phyloP scores from a whole-genome alignment of 2,888 invertebrate species.

The Eulithis testata region DNA sequence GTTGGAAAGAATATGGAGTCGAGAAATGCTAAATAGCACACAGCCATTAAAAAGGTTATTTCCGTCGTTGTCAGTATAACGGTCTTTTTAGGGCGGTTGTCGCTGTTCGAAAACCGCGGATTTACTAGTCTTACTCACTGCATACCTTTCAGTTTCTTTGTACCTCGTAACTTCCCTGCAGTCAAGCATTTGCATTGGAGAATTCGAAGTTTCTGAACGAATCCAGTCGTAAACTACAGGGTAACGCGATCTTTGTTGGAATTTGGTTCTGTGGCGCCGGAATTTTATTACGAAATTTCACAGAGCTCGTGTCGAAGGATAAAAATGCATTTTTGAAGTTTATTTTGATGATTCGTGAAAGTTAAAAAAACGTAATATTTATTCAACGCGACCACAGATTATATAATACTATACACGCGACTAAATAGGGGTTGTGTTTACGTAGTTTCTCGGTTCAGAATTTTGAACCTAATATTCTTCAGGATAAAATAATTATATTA shows the following conservation, averaged over 20 bases:
- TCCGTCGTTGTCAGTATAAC: background rate
- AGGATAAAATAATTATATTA: too few relatives aligned
- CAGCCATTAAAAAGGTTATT: too few relatives aligned
- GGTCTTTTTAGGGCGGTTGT: background rate
- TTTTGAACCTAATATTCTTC: too few relatives aligned
- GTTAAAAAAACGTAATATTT: too few relatives aligned
- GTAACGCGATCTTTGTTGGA: conserved; percentile 31
- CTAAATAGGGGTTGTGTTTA: too few relatives aligned
- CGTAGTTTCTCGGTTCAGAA: too few relatives aligned
- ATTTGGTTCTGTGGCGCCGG: conserved; percentile 13
- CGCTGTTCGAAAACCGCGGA: background rate
- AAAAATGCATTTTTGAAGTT: background rate
- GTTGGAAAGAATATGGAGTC: too few relatives aligned
- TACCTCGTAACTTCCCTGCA: conserved; percentile 11
- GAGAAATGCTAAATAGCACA: too few relatives aligned
- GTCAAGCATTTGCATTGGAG: conserved; percentile 27
- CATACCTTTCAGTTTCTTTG: conserved; percentile 12
- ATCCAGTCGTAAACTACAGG: conserved; percentile 24
- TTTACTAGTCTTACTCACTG: background rate
- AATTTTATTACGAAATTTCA: conserved; percentile 20
- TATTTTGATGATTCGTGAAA: background rate
- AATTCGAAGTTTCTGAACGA: conserved; percentile 20
- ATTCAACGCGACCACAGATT: too few relatives aligned
- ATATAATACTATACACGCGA: too few relatives aligned
- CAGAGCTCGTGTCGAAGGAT: background rate